Percentiles rank a stretch among this genome's conserved stretches.
Conservation (phyloP, 1,140 invertebrate species). For the Drosophila erecta region DNA sequence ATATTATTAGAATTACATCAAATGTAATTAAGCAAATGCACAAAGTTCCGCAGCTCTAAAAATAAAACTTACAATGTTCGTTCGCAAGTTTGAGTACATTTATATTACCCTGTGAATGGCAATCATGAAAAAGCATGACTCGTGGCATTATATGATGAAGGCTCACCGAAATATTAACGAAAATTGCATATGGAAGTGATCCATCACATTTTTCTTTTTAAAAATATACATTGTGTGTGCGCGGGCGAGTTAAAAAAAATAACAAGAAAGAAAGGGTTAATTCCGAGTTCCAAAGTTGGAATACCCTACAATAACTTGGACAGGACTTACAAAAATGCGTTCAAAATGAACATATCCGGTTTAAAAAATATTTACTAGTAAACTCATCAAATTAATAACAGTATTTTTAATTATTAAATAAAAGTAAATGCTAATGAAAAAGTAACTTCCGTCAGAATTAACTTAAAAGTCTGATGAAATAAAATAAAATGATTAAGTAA, state of each 20-base stretch:
- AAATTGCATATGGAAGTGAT: slow-evolving; percentile 83
- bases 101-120: slow-evolving; percentile 26
- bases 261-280: slow-evolving; percentile 19
- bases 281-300: not conserved
- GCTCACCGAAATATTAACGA: slow-evolving; percentile 67
- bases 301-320: not conserved
- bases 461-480: too few relatives aligned
- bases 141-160: slow-evolving; percentile 55
- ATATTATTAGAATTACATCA: not conserved
- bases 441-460: not conserved
- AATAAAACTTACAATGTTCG: not conserved
- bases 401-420: too few relatives aligned
- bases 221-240: slow-evolving; percentile 26
- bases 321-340: too few relatives aligned
- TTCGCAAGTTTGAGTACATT: slow-evolving; percentile 3
- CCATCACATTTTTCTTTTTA: slow-evolving; percentile 70
- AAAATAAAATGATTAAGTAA: too few relatives aligned
- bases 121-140: slow-evolving; percentile 46
- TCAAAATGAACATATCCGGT: too few relatives aligned
- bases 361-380: too few relatives aligned
- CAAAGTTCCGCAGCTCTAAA: not conserved
- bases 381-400: too few relatives aligned
- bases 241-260: slow-evolving; percentile 50
- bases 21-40: not conserved
- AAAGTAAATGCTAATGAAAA: not conserved